phyloP scores from a whole-genome alignment of 2,888 invertebrate species.

The Rotaria magnacalcarata region DNA sequence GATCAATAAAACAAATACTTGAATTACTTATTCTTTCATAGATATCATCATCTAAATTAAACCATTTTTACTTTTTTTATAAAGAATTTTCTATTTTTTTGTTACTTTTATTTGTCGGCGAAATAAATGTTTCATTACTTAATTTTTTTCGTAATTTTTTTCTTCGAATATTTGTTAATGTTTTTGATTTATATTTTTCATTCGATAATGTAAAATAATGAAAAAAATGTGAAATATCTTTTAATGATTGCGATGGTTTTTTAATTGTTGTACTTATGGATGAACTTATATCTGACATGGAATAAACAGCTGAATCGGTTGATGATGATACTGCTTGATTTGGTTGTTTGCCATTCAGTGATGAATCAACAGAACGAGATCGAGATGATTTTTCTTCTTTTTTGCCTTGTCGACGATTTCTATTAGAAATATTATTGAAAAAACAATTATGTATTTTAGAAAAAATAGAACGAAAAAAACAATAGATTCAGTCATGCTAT shows the following conservation, averaged over 20 bases:
- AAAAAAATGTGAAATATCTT: conserved; percentile 21
- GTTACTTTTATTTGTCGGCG: background rate
- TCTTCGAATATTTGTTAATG: background rate
- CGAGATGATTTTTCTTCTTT: background rate
- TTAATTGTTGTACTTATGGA: background rate
- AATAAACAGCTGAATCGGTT: conserved; percentile 26
- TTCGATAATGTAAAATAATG: background rate
- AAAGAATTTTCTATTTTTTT: background rate
- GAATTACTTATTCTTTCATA: conserved; percentile 32
- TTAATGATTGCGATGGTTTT: background rate
- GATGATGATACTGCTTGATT: conserved; percentile 18
- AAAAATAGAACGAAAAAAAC: background rate
- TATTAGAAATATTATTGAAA: background rate
- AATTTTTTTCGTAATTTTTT: background rate
- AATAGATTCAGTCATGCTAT: background rate
- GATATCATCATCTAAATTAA: background rate
- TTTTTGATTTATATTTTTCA: conserved; percentile 2
- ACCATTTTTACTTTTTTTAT: too few species aligned
- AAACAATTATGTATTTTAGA: background rate
- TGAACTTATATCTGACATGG: conserved; percentile 27
- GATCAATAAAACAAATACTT: conserved; percentile 27
- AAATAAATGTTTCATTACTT: background rate
- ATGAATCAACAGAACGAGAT: conserved; percentile 26
- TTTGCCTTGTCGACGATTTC: conserved; percentile 1
- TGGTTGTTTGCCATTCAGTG: background rate